Evolutionary conservation across 2,888 invertebrate genomes (phyloP).

Genomic region (Seira musarum): DNA sequence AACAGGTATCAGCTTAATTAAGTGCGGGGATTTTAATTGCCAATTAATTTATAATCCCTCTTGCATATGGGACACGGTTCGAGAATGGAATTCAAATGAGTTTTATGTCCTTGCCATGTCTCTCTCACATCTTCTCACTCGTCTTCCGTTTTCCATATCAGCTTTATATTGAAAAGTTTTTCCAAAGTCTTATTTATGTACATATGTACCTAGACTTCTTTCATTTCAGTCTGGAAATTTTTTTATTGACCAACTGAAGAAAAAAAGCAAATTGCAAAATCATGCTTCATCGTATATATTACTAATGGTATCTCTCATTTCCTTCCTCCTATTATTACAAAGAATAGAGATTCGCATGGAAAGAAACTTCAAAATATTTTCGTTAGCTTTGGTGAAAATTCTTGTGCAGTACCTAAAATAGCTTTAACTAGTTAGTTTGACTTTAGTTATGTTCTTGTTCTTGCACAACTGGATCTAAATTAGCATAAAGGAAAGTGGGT

Average conservation of each 20-base stretch:
- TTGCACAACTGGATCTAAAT: not conserved
- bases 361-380: not conserved
- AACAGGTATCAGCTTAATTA: slow-evolving; percentile 63
- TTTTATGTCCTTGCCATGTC: slow-evolving; percentile 50
- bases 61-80: slow-evolving; percentile 57
- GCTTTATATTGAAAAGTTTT: not conserved
- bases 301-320: slow-evolving; percentile 47
- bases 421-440: slow-evolving; percentile 2
- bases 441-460: not conserved
- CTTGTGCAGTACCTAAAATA: not conserved
- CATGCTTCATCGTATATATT: slow-evolving; percentile 43
- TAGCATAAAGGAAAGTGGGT: not conserved
- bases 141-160: not conserved
- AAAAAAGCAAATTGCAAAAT: slow-evolving; percentile 58
- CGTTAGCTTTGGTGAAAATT: not conserved
- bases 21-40: slow-evolving; percentile 63
- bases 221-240: not conserved
- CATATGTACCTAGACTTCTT: too few relatives aligned
- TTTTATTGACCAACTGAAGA: slow-evolving; percentile 25
- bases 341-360: not conserved
- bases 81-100: slow-evolving; percentile 61
- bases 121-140: slow-evolving; percentile 19
- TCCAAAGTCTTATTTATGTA: not conserved
- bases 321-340: slow-evolving; percentile 43
- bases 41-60: slow-evolving; percentile 62